A percentile compares a stretch with the other conserved stretches of the same genome.
Evolutionary conservation across 1,140 invertebrate species (phyloP).

Genomic region (Theocolax elegans): DNA sequence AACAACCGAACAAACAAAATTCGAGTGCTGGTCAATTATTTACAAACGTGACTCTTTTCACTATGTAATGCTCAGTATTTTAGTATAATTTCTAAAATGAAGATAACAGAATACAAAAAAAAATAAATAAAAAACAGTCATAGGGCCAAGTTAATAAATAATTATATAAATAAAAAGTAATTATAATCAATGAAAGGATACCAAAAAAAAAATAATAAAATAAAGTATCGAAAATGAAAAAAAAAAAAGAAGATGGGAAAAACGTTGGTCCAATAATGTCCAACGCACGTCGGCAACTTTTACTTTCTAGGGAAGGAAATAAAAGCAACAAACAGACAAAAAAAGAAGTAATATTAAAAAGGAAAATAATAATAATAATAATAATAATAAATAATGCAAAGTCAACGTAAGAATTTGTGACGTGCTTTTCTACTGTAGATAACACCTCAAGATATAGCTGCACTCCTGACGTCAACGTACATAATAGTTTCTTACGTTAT

Average conservation of each 20-base stretch:
- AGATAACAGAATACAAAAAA: too few relatives aligned
- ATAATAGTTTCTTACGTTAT: slow-evolving; percentile 9
- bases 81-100: slow-evolving; percentile 19
- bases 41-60: not conserved
- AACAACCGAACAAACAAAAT: not conserved
- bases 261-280: slow-evolving; percentile 42
- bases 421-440: slow-evolving; percentile 35
- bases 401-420: slow-evolving; percentile 43
- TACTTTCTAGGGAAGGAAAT: slow-evolving; percentile 29
- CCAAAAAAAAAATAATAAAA: slow-evolving; percentile 6
- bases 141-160: slow-evolving; percentile 30
- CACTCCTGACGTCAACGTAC: slow-evolving; percentile 7
- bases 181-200: slow-evolving; percentile 22
- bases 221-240: slow-evolving; percentile 25
- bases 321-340: too few relatives aligned
- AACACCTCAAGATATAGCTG: slow-evolving; percentile 22
- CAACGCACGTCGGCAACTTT: not conserved
- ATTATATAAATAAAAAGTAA: slow-evolving; percentile 38
- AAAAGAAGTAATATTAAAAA: slow-evolving; percentile 33
- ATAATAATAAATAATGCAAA: slow-evolving; percentile 32
- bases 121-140: slow-evolving; percentile 21
- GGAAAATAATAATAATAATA: slow-evolving; percentile 34
- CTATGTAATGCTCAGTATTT: slow-evolving; percentile 20
- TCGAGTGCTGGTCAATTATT: not conserved
- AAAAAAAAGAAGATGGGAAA: too few relatives aligned